phyloP scores from a whole-genome alignment of 2,888 invertebrate species.

The Ormia ochracea region DNA sequence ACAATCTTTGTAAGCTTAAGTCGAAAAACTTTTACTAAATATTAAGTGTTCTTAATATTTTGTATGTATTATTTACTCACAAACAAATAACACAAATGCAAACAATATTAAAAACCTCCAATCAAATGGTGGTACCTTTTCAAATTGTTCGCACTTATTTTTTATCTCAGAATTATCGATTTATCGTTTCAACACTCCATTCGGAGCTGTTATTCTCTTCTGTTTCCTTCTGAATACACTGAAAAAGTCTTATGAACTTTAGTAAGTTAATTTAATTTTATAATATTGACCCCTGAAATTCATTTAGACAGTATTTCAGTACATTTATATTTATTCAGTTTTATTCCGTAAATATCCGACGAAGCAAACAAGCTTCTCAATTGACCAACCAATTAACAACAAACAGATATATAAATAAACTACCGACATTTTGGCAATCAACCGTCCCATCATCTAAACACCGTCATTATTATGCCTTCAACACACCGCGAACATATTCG shows the following conservation, averaged over 20 bases:
- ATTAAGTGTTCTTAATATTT: too few relatives aligned
- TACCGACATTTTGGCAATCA: constrained; percentile 56
- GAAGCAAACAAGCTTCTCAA: constrained; percentile 31
- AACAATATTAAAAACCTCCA: too few relatives aligned
- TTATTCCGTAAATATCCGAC: constrained; percentile 1
- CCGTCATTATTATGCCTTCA: constrained; percentile 11
- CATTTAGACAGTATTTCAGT: not conserved
- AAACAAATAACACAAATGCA: too few relatives aligned
- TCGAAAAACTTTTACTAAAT: too few relatives aligned
- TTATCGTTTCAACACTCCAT: too few relatives aligned
- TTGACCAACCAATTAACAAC: constrained; percentile 51
- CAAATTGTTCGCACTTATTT: too few relatives aligned
- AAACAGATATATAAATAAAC: constrained; percentile 50
- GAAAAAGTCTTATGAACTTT: not conserved
- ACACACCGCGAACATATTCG: not conserved
- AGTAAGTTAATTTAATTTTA: not conserved
- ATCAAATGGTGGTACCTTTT: too few relatives aligned
- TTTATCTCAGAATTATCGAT: too few relatives aligned
- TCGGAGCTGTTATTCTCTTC: too few relatives aligned
- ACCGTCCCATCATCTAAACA: constrained; percentile 43
- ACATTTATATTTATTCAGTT: not conserved
- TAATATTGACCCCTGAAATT: constrained; percentile 6
- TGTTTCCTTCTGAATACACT: not conserved
- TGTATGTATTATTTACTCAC: too few relatives aligned
- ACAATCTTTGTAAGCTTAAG: too few relatives aligned